These are phyloP conservation scores for Chloroceryle inda DNA, from an alignment of 2,797 vertebrate genomes.

Conservation along the genomic window DNA sequence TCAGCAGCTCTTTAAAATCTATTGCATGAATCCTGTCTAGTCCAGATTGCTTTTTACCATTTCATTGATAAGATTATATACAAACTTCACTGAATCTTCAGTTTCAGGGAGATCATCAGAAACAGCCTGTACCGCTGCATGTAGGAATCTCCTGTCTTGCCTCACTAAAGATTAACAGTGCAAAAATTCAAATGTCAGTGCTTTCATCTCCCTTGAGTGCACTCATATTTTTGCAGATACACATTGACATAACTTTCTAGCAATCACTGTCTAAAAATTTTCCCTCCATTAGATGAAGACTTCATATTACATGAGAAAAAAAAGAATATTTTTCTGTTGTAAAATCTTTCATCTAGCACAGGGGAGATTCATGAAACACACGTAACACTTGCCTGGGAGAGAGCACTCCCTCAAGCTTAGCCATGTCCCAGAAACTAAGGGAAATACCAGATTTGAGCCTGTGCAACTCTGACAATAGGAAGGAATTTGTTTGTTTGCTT, in stretches of 20 bases:
- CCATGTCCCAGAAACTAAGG: neutral
- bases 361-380: neutral
- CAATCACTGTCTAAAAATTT: neutral
- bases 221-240: neutral
- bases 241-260: neutral
- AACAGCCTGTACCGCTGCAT: neutral
- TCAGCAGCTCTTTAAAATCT: neutral
- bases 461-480: neutral
- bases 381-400: neutral
- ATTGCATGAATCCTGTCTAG: neutral
- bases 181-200: neutral
- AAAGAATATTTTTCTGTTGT: neutral
- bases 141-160: neutral
- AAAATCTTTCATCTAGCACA: neutral
- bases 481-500: neutral
- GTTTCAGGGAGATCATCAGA: neutral
- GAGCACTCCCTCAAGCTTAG: neutral
- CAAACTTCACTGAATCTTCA: neutral
- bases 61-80: neutral
- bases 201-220: neutral
- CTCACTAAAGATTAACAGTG: neutral
- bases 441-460: neutral
- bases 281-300: neutral
- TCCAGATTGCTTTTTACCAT: neutral
- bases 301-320: neutral